Base-by-base conservation (phyloP, 2,888 invertebrate species). In the Portevinia maculata region DNA sequence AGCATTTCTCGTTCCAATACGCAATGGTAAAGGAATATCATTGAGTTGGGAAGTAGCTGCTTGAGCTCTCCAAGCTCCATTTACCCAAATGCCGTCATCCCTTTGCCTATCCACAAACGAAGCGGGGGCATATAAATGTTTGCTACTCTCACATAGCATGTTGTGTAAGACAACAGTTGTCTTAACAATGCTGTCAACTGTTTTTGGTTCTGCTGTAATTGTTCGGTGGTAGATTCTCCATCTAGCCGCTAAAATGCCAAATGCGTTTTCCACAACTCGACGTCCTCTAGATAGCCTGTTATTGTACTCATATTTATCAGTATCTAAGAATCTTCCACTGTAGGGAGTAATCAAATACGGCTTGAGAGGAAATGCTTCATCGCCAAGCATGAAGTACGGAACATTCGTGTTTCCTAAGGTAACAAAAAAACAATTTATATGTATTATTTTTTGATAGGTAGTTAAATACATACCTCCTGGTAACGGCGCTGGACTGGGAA, bases 191-290 rank as follows among this genome's bases (percentile, higher is more conserved):
- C 44, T 46, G n/a, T 46, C 44, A 4, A 46, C 19, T 13, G 28
- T 15, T 11, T 13, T 24, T 11, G 28, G 50, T 28, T 13, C 50
- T 15, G 50, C 50, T 46, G 1, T 24, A 2, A 50, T 50, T 9
- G 50, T 50, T 0, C 28, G 50, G 24, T 50, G 50, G 50, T 50
- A 50, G 0, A 50, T 50, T 30, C 28, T 13, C 50, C 50, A 50
- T 19, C 50, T 50, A 30, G 50, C 28, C 7, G 50, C 50, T 9
- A 28, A 19, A 19, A 50, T 50, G 8, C 50, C 50, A 30, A 50
- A 50, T 7, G 50, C n/a, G 6, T 50, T 50, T 50, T 50, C 50
- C 50, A 50, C 50, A 11, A 50, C 50, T 15, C 50, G 19, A 11
- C 28, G 50, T 28, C 19, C 48, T 50, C 50, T 50, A 9, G 50